Evolutionary conservation across 2,888 invertebrate species (phyloP).

Genomic region (Rugalucina vietnamica): DNA sequence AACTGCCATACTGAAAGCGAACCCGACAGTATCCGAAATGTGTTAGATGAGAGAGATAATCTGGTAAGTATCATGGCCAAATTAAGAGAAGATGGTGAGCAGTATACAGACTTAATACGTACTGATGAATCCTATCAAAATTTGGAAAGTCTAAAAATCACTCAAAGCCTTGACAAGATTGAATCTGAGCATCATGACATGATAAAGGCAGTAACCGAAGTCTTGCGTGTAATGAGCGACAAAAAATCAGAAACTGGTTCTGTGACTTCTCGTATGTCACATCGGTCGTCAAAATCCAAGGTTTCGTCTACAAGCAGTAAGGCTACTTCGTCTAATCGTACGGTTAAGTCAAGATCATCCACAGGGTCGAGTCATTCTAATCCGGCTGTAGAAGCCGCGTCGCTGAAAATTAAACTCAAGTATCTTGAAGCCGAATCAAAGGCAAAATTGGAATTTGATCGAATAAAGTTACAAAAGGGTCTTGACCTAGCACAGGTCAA

Average conservation of each 20-base stretch:
- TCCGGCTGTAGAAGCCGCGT: neutral
- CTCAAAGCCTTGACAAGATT: neutral
- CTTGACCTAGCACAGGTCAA: constrained; percentile 2
- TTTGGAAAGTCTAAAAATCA: neutral
- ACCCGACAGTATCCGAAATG: neutral
- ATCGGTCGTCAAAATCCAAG: neutral
- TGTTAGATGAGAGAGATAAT: neutral
- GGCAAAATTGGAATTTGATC: neutral
- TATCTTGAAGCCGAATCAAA: constrained; percentile 8
- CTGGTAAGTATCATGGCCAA: neutral
- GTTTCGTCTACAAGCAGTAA: neutral
- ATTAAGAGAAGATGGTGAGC: neutral
- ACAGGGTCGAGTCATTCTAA: too few species aligned
- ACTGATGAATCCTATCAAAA: neutral
- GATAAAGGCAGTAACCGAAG: neutral
- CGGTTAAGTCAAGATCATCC: neutral
- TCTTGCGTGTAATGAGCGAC: neutral
- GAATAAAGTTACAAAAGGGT: neutral
- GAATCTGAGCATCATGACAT: neutral
- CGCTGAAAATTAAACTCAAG: constrained; percentile 8
- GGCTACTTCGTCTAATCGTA: neutral
- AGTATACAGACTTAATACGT: neutral
- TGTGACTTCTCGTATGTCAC: neutral
- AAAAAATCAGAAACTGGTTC: neutral
- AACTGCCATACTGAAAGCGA: neutral